Evolutionary conservation across 2,888 invertebrate species (phyloP), one percentile per base, ranked within the genome.

Genomic region (Diloba caeruleocephala): DNA sequence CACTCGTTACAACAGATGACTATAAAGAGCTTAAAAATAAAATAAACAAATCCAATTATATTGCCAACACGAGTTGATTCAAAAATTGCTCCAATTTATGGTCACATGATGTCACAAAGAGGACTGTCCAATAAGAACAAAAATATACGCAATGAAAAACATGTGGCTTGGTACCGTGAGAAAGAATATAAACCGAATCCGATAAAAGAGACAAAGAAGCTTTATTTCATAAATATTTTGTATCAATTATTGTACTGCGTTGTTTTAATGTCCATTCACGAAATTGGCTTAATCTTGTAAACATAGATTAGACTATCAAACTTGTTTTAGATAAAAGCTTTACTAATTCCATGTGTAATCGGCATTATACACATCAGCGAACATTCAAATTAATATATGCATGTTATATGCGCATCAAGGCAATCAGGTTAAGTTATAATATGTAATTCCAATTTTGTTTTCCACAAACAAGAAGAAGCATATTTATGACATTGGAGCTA

Each of bases 101-200:
- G 81, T 76, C 78, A 76, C 78, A 79, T 86, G 86, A 88, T 85
- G 85, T 85, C 86, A 86, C 84, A 82, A 56, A 64, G 48, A 60
- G 61, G 64, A 76, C 71, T 79, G 73, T 76, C 69, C 77, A 84
- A 85, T 79, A 85, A 84, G 81, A 82, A 85, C 76, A 89, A 89
- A 90, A 87, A 84, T 85, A 87, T 76, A 79, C 82, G 85, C 88
- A 83, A 81, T 85, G 85, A 85, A 86, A 86, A 89, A 90, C 92
- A 92, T 92, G 87, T 92, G 92, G 89, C 80, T 56, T 61, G 61
- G 70, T 76, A 82, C 84, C 92, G 92, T 92, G 92, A 90, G 92
- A 92, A 92, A 90, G 92, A 92, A 92, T 82, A 81, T 85, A 82
- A 84, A 85, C 81, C 67, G 76, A 83, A 81, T 82, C 69, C 74